phyloP scores from a whole-genome alignment of 1,140 invertebrate genomes.

The Drosophila rhopaloa region DNA sequence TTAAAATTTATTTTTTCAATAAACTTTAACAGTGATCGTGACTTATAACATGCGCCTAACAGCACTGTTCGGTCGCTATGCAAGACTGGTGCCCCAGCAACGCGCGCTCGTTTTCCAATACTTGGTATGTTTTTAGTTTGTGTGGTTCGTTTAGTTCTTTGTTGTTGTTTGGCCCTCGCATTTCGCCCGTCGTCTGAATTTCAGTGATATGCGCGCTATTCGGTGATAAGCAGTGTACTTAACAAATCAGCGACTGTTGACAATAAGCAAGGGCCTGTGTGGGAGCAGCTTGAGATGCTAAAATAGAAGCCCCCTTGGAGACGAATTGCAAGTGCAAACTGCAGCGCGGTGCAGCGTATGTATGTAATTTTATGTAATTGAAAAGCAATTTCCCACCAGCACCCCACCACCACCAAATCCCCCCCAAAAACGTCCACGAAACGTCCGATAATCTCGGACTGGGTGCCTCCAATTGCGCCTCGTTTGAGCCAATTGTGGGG shows the following conservation, averaged over 20 bases:
- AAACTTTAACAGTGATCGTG: background rate
- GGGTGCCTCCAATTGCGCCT: constrained; percentile 60
- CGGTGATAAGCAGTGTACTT: constrained; percentile 78
- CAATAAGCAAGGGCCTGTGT: constrained; percentile 49
- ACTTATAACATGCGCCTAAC: no score
- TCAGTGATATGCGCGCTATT: constrained; percentile 54
- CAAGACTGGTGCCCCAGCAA: background rate
- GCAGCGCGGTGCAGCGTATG: constrained; percentile 52
- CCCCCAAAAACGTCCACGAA: background rate
- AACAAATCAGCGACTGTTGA: constrained; percentile 65
- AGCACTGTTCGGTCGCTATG: background rate
- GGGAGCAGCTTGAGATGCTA: constrained; percentile 32
- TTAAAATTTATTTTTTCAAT: background rate
- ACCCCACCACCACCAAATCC: background rate
- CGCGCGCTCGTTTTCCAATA: constrained; percentile 21
- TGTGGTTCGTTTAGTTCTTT: constrained; percentile 25
- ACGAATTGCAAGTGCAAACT: constrained; percentile 41
- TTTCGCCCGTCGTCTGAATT: constrained; percentile 29
- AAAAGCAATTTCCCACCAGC: constrained; percentile 51
- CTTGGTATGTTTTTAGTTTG: constrained; percentile 8
- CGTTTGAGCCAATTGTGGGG: constrained; percentile 26
- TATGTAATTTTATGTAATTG: constrained; percentile 79
- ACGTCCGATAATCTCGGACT: constrained; percentile 58
- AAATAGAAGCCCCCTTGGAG: constrained; percentile 12
- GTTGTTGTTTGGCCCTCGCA: constrained; percentile 39